Evolutionary conservation across 2,113 vertebrate species (phyloP), one percentile per base, ranked within the genome.

Genomic region (Tychaedon coryphoeus): DNA sequence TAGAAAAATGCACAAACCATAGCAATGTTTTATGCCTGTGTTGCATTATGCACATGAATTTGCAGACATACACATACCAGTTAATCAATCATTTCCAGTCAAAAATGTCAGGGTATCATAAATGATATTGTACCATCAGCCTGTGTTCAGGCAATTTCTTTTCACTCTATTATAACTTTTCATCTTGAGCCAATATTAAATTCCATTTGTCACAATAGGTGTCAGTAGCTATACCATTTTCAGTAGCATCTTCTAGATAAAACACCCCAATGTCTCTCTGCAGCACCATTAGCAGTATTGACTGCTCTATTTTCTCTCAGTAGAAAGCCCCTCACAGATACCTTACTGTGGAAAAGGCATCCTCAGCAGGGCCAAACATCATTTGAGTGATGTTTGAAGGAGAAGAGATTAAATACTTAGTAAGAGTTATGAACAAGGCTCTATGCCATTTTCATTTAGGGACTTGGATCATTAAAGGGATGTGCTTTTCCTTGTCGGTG

Each of bases 171-270:
- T 95, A 96, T 56, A 95, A 91, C 75, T 92, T 94, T 90, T 76
- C 93, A 96, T 95, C 83, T 94, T 65, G 71, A 92, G 70, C 73
- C 94, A 90, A 85, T 95, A 93, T 88, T 88, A 95, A 93, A 95
- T 84, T 74, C 76, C 88, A 95, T 95, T 97, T 95, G 92, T 96
- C 95, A 97, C 86, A 90, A 95, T 83, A 90, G 91, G 64, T 94
- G 94, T 95, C 97, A 96, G 83, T 77, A 91, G 86, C 95, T 91
- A 69, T 82, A 89, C 73, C 73, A 92, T 94, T 95, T 97, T 82
- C 82, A 92, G 83, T 74, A 84, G 69, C 85, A 95, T 80, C 82
- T 82, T 94, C 92, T 53, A 84, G 86, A 92, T 92, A 88, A 97
- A 96, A 93, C 60, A 93, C 69, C 62, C 76, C 80, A 73, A 86